Conservation (phyloP, 2,113 vertebrate species). For the Accipiter cooperii region DNA sequence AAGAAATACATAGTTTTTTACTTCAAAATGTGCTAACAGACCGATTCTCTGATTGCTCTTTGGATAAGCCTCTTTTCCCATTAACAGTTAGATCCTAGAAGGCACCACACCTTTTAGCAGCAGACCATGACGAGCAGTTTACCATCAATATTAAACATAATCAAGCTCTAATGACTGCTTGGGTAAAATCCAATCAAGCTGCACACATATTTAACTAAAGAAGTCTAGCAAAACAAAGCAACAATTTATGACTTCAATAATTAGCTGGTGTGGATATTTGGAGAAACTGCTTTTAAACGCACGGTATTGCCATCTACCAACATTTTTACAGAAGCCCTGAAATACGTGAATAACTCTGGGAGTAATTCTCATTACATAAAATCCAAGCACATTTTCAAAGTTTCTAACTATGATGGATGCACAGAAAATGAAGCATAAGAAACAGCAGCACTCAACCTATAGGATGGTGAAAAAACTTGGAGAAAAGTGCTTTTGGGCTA, state of each 20-base stretch:
- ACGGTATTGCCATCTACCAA: neutral
- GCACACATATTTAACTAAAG: neutral
- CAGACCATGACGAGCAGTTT: neutral
- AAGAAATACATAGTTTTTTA: neutral
- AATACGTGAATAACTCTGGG: neutral
- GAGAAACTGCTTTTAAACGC: neutral
- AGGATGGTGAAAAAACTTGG: neutral
- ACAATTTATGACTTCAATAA: neutral
- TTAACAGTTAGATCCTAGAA: neutral
- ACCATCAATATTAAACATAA: neutral
- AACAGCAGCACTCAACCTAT: neutral
- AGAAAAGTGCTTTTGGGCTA: neutral
- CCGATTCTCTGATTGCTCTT: neutral
- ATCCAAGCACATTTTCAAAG: neutral
- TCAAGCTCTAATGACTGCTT: neutral
- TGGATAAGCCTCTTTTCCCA: neutral
- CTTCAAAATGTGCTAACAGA: neutral
- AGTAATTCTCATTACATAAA: neutral
- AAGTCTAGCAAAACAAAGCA: slow-evolving; percentile 4
- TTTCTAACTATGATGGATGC: neutral
- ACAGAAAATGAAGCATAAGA: neutral
- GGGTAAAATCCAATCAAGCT: neutral
- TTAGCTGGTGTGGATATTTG: neutral
- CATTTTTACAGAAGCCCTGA: neutral
- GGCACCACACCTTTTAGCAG: neutral